Conservation (phyloP, 1,140 invertebrate genomes). For the Phocides pigmalion region DNA sequence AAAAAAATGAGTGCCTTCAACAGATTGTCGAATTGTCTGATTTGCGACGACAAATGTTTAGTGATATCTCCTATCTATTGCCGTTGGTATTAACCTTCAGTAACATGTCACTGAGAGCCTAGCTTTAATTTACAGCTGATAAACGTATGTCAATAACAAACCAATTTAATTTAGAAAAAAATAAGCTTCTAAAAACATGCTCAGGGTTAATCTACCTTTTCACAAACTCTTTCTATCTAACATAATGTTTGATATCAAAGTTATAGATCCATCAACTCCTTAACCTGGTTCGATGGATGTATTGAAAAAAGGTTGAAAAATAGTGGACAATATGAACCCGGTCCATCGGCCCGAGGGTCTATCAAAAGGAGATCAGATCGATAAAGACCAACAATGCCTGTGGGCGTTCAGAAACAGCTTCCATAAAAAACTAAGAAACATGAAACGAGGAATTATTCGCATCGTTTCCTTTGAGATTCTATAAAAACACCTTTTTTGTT, state of each 20-base stretch:
- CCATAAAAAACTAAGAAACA: slow-evolving; percentile 74
- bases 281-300: slow-evolving; percentile 46
- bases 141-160: too few relatives aligned
- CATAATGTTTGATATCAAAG: background rate
- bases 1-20: too few relatives aligned
- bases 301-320: slow-evolving; percentile 52
- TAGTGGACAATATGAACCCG: slow-evolving; percentile 68
- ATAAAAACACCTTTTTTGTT: slow-evolving; percentile 78
- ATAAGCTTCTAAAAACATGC: too few relatives aligned
- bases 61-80: too few relatives aligned
- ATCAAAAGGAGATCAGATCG: slow-evolving; percentile 81
- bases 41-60: too few relatives aligned
- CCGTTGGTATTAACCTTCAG: too few relatives aligned
- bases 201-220: background rate
- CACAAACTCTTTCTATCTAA: slow-evolving; percentile 1
- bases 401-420: slow-evolving; percentile 65
- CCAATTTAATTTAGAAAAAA: too few relatives aligned
- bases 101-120: too few relatives aligned
- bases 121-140: too few relatives aligned
- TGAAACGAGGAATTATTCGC: slow-evolving; percentile 83
- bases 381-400: slow-evolving; percentile 73
- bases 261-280: slow-evolving; percentile 67
- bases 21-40: too few relatives aligned
- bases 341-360: slow-evolving; percentile 75
- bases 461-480: slow-evolving; percentile 80